Conservation (phyloP, 1,140 invertebrate genomes). For the Apis cerana region DNA sequence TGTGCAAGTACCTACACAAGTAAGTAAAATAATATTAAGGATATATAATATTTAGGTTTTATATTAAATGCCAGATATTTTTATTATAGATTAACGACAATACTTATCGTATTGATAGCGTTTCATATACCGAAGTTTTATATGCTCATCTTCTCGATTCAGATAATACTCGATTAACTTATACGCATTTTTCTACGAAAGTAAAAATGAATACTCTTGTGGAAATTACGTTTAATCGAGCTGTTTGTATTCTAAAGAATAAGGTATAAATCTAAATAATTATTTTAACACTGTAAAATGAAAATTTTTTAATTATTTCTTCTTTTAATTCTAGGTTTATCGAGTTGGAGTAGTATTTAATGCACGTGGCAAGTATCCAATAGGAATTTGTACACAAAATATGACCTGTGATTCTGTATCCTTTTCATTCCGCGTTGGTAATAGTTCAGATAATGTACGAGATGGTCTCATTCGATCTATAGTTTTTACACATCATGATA, state of each 20-base stretch:
- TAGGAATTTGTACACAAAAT: slow-evolving; percentile 85
- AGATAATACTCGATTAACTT: slow-evolving; percentile 88
- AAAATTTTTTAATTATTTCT: slow-evolving; percentile 9
- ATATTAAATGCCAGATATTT: neutral
- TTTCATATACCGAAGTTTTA: slow-evolving; percentile 87
- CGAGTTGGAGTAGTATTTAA: slow-evolving; percentile 91
- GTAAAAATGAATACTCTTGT: slow-evolving; percentile 84
- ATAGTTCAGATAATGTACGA: slow-evolving; percentile 84
- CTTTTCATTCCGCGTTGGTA: slow-evolving; percentile 88
- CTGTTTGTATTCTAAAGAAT: slow-evolving; percentile 87
- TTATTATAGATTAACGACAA: slow-evolving; percentile 44
- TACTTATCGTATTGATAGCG: neutral
- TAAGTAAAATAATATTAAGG: slow-evolving; percentile 42
- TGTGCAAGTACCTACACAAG: slow-evolving; percentile 83
- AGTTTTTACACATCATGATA: slow-evolving; percentile 82
- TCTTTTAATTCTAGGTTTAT: slow-evolving; percentile 82
- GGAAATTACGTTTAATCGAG: slow-evolving; percentile 90
- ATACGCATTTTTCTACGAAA: slow-evolving; percentile 89
- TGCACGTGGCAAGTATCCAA: slow-evolving; percentile 89
- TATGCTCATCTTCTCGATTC: slow-evolving; percentile 90
- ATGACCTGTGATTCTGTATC: slow-evolving; percentile 85
- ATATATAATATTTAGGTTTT: neutral
- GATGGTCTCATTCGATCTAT: slow-evolving; percentile 89
- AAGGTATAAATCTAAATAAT: slow-evolving; percentile 79
- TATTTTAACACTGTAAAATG: neutral